Evolutionary conservation across 1,140 invertebrate species (phyloP).

Genomic region (Platyura marginata): DNA sequence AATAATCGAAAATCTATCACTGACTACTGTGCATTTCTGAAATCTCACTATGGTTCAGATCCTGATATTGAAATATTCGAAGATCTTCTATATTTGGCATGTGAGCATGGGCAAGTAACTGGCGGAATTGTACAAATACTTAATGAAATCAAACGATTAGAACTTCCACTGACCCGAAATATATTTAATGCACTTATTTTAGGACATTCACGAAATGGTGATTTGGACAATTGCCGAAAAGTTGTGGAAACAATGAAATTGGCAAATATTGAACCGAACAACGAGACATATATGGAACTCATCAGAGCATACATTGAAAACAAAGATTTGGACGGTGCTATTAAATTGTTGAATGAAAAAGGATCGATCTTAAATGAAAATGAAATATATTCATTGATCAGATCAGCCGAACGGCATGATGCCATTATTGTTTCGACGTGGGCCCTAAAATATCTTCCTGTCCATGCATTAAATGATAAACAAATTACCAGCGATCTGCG

Average conservation of each 20-base stretch:
- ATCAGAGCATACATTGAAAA: conserved; percentile 32
- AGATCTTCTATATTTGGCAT: conserved; percentile 22
- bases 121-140: conserved; percentile 27
- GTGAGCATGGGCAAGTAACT: conserved; percentile 29
- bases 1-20: neutral
- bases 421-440: neutral
- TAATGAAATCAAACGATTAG: conserved; percentile 28
- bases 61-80: conserved; percentile 12
- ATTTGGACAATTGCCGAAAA: conserved; percentile 14
- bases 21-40: neutral
- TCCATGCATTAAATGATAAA: conserved; percentile 8
- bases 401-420: neutral
- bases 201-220: conserved; percentile 27
- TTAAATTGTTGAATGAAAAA: neutral
- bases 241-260: conserved; percentile 24
- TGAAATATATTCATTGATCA: neutral
- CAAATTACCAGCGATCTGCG: conserved; percentile 12
- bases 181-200: conserved; percentile 31
- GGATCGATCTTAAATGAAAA: conserved; percentile 5
- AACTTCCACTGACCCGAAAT: conserved; percentile 26
- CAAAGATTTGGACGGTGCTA: conserved; percentile 11
- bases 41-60: neutral
- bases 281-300: conserved; percentile 26
- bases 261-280: conserved; percentile 13
- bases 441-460: conserved; percentile 6